Evolutionary conservation across 2,113 vertebrate species (phyloP).

Genomic region (Argyrosomus japonicus): DNA sequence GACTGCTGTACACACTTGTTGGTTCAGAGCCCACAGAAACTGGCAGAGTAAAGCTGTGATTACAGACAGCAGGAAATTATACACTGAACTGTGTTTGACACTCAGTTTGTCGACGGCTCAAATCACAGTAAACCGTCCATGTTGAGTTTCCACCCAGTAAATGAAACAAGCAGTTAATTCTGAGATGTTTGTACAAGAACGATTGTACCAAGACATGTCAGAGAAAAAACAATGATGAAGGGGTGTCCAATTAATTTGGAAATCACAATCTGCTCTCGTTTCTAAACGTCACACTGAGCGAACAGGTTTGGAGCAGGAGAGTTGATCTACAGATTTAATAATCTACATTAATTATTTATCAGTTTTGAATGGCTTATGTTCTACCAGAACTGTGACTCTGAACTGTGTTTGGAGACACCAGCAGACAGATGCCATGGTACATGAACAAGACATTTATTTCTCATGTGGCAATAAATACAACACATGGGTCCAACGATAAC

Average conservation of each 20-base stretch:
- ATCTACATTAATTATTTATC: neutral
- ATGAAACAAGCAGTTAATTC: neutral
- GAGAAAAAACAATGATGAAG: neutral
- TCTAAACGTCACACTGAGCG: neutral
- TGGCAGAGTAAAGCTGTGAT: slow-evolving; percentile 44
- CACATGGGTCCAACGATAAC: too few relatives aligned
- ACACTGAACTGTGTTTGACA: slow-evolving; percentile 16
- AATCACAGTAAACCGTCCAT: neutral
- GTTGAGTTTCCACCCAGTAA: neutral
- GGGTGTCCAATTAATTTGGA: neutral
- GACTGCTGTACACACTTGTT: slow-evolving; percentile 8
- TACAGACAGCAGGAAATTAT: slow-evolving; percentile 22
- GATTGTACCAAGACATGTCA: neutral
- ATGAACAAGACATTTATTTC: too few relatives aligned
- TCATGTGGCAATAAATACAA: too few relatives aligned
- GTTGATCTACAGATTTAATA: neutral
- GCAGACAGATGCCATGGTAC: too few relatives aligned
- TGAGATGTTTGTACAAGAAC: neutral
- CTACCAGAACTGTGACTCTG: neutral
- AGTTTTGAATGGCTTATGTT: neutral
- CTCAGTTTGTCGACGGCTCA: neutral
- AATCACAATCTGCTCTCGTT: neutral
- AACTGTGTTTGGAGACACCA: neutral
- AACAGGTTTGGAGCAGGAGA: neutral
- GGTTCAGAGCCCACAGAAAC: slow-evolving; percentile 46